Evolutionary conservation across 2,888 invertebrate genomes (phyloP), one percentile per base, ranked within the genome.

Genomic region (Microplitis manilae): DNA sequence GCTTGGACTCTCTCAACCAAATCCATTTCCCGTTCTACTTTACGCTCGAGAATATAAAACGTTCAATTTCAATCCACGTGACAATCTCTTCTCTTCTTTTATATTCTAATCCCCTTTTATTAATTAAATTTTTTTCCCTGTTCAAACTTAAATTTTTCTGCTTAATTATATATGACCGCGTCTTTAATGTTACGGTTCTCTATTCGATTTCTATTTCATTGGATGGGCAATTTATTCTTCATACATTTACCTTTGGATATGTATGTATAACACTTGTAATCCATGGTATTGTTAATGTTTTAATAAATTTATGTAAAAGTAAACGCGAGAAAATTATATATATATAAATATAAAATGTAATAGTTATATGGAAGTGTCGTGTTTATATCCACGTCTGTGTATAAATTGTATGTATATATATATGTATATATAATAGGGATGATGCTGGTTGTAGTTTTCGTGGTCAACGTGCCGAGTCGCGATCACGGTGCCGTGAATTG

Each of bases 131-230:
- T 62, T 62, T 30, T 13, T 39, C 8, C 38, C 17, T 17, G 50
- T 13, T 50, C 50, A 13, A 50, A 2, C 13, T 8, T 64, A 0
- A 13, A 15, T 67, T 67, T 67, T 67, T 67, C 30, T 30, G 20
- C 38, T 13, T 39, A 50, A 50, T 50, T 50, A 50, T 50, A 50
- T 8, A 13, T 50, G 50, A 50, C 13, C 50, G 13, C 9, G 50
- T 50, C 50, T 50, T 13, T 13, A 50, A 13, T 50, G 13, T 50
- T 50, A 13, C 50, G 50, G 13, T 50, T 50, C 50, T 9, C 50
- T 79, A 93, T 93, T 90, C 83, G 91, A 77, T 90, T 93, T 75
- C 91, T 91, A 76, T 94, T 94, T 88, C 92, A 92, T 75, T 50
- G 87, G 94, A 13, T 50, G 50, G 8, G 50, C 13, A 50, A 50